phyloP scores from a whole-genome alignment of 2,888 invertebrate species.

The Zygogramma bicolorata region DNA sequence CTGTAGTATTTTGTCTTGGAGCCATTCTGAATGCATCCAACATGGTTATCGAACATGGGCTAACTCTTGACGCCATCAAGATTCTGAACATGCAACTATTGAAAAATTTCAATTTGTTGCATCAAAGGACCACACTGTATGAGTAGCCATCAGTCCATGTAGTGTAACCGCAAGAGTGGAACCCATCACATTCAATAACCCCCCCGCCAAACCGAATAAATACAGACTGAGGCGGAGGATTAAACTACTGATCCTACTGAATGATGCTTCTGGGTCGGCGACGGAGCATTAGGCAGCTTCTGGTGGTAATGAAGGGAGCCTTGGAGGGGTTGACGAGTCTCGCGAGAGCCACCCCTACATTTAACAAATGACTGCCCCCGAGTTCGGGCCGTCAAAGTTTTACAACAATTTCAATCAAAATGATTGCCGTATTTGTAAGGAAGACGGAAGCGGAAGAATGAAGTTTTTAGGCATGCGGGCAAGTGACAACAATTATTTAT shows the following conservation, averaged over 20 bases:
- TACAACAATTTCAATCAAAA: slow-evolving; percentile 64
- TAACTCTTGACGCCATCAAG: too few relatives aligned
- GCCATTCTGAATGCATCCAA: too few relatives aligned
- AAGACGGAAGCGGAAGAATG: slow-evolving; percentile 37
- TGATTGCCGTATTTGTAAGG: slow-evolving; percentile 60
- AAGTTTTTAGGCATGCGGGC: slow-evolving; percentile 28
- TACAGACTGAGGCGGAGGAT: slow-evolving; percentile 16
- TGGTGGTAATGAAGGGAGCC: slow-evolving; percentile 28
- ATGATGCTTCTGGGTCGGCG: slow-evolving; percentile 34
- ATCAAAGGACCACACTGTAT: too few relatives aligned
- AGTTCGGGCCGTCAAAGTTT: slow-evolving; percentile 58
- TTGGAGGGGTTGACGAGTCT: slow-evolving; percentile 39
- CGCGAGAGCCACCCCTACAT: slow-evolving; percentile 56
- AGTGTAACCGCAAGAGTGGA: not conserved
- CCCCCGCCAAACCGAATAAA: not conserved
- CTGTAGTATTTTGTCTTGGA: too few relatives aligned
- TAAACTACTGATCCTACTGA: slow-evolving; percentile 29
- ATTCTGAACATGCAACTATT: too few relatives aligned
- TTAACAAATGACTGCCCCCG: slow-evolving; percentile 57
- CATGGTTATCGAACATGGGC: too few relatives aligned
- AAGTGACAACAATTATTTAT: slow-evolving; percentile 37
- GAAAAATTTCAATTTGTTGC: too few relatives aligned
- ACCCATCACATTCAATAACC: not conserved
- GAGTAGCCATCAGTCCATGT: not conserved
- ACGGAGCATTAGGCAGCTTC: slow-evolving; percentile 39